A percentile compares a stretch with the other conserved stretches of the same genome.
Conservation (phyloP, 2,888 invertebrate species). For the Craniophora ligustri region DNA sequence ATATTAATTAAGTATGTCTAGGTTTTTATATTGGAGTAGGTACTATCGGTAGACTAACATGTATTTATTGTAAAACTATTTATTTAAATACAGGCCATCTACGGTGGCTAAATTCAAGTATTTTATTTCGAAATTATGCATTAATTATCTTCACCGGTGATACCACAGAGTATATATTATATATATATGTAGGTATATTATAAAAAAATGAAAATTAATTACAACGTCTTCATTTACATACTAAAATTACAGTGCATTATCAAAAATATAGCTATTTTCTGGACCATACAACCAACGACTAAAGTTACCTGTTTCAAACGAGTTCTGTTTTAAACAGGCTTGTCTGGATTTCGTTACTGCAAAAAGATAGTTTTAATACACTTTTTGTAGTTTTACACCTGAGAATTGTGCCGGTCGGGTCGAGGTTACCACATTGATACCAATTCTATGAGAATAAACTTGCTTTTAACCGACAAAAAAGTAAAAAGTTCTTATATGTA, state of each 20-base stretch:
- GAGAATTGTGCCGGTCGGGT: constrained; percentile 13
- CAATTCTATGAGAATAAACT: neutral
- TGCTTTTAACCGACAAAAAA: neutral
- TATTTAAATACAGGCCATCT: too few relatives aligned
- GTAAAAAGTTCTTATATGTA: too few relatives aligned
- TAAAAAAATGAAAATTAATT: too few relatives aligned
- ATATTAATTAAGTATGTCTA: too few relatives aligned
- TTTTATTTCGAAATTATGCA: neutral
- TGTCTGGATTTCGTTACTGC: constrained; percentile 28
- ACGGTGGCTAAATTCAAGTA: too few relatives aligned
- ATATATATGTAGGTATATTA: too few relatives aligned
- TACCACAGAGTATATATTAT: too few relatives aligned
- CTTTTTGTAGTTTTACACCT: constrained; percentile 23
- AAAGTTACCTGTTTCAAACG: constrained; percentile 31
- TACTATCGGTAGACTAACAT: too few relatives aligned
- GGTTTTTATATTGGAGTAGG: too few relatives aligned
- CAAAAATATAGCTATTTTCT: constrained; percentile 27
- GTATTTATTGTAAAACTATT: too few relatives aligned
- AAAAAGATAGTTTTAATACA: constrained; percentile 34
- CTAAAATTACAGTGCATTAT: constrained; percentile 7
- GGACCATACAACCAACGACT: constrained; percentile 14
- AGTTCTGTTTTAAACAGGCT: constrained; percentile 42
- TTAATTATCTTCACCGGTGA: neutral
- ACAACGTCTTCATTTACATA: neutral
- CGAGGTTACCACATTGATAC: neutral